Evolutionary conservation across 2,113 vertebrate species (phyloP).

Genomic region (Strix uralensis): DNA sequence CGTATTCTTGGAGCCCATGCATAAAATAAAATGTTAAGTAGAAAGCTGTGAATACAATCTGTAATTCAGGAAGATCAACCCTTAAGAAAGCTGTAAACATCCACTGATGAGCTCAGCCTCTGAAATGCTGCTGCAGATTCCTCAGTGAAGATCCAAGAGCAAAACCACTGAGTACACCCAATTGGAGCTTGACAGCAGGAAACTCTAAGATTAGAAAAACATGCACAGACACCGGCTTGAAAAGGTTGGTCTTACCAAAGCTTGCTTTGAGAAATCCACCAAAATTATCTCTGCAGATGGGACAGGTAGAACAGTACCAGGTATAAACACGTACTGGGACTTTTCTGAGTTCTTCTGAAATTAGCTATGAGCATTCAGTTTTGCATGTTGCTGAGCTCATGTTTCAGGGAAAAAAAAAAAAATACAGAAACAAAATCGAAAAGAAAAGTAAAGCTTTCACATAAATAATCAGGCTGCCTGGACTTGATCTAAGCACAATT

Average conservation of each 20-base stretch:
- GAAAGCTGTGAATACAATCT: neutral
- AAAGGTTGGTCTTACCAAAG: fast-evolving
- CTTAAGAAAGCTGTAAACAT: neutral
- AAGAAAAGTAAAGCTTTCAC: neutral
- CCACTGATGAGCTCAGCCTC: neutral
- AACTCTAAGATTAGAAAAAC: neutral
- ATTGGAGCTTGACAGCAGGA: neutral
- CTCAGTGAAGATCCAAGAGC: neutral
- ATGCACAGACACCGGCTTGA: neutral
- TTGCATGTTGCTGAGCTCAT: neutral
- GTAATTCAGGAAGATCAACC: neutral
- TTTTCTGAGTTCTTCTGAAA: neutral
- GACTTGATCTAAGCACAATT: neutral
- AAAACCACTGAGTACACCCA: neutral
- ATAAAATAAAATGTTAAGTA: neutral
- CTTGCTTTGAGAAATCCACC: neutral
- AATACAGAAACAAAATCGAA: fast-evolving
- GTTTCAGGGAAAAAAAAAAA: neutral
- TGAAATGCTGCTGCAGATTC: neutral
- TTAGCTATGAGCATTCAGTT: neutral
- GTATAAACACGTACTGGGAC: neutral
- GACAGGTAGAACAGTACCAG: neutral
- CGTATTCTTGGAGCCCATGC: neutral
- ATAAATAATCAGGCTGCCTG: neutral
- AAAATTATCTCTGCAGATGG: neutral